Evolutionary conservation across 2,888 invertebrate species (phyloP).

Genomic region (Stomorhina lunata): DNA sequence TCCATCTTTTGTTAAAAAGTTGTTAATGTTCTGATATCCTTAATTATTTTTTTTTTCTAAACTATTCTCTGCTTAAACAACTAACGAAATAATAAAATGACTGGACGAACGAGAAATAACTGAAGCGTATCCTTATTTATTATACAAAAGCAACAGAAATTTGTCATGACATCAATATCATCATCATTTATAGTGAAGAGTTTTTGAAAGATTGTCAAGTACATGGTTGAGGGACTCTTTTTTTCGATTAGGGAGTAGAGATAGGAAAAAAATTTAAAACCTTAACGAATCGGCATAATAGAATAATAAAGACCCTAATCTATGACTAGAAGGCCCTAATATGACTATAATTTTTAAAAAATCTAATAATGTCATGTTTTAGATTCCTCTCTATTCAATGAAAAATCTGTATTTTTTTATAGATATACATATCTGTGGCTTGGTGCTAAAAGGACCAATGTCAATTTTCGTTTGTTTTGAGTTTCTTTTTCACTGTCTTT

Average conservation of each 20-base stretch:
- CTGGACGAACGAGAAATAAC: neutral
- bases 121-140: neutral
- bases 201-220: neutral
- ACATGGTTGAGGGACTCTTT: neutral
- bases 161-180: conserved; percentile 7
- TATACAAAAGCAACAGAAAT: neutral
- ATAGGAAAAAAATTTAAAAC: neutral
- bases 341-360: too few species aligned
- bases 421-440: too few species aligned
- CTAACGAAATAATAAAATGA: neutral
- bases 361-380: too few species aligned
- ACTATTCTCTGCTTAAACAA: neutral
- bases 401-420: too few species aligned
- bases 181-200: conserved; percentile 18
- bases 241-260: neutral
- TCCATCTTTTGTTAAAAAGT: neutral
- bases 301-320: too few species aligned
- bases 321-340: too few species aligned
- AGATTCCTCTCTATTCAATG: too few species aligned
- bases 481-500: too few species aligned
- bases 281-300: neutral
- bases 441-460: too few species aligned
- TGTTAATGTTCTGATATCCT: neutral
- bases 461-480: too few species aligned
- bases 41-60: neutral